Evolutionary conservation across 2,797 vertebrate species (phyloP).

Genomic region (Propithecus perrieri): DNA sequence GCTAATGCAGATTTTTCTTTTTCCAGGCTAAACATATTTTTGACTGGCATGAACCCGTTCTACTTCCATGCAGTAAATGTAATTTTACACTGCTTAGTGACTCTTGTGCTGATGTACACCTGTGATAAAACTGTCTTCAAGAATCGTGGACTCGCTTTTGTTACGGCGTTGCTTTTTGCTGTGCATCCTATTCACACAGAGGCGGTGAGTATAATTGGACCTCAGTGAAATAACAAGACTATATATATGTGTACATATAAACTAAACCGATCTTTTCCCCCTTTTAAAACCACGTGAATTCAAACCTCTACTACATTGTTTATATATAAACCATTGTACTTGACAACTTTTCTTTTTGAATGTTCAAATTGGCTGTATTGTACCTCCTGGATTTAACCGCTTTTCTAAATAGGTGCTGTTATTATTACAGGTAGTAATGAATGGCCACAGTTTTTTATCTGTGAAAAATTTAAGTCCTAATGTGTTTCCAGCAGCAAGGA

Average conservation of each 20-base stretch:
- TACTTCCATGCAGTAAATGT: constrained; percentile 95
- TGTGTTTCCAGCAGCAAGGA: constrained; percentile 39
- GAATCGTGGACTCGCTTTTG: constrained; percentile 89
- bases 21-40: constrained; percentile 92
- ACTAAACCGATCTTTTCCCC: background rate
- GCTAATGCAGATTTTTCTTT: background rate
- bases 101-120: constrained; percentile 92
- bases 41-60: constrained; percentile 93
- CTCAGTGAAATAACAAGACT: background rate
- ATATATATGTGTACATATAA: background rate
- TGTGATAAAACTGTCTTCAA: constrained; percentile 92
- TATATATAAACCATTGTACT: background rate
- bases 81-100: constrained; percentile 91
- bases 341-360: background rate
- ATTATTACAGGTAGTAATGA: constrained; percentile 27
- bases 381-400: background rate
- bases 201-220: constrained; percentile 90
- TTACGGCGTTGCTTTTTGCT: constrained; percentile 93
- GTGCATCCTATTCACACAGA: constrained; percentile 97
- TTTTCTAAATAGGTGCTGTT: constrained; percentile 58
- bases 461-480: background rate
- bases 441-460: constrained; percentile 11
- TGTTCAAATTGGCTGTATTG: background rate
- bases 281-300: background rate
- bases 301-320: background rate